These are phyloP conservation scores for Drosophila serrata DNA, from an alignment of 1,140 invertebrate genomes.

Conservation along the genomic window DNA sequence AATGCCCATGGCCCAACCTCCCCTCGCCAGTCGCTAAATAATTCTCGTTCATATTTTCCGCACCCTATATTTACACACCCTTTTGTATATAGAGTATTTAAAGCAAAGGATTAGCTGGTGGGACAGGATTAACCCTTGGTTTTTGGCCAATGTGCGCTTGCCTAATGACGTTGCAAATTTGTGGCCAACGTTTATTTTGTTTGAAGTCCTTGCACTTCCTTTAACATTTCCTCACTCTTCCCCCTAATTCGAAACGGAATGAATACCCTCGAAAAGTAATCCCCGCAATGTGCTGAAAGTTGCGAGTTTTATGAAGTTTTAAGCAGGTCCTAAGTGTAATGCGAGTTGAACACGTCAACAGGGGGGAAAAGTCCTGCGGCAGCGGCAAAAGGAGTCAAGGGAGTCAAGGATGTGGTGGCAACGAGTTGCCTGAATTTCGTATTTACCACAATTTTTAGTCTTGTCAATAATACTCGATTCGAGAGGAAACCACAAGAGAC, in stretches of 20 bases:
- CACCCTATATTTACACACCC: not conserved
- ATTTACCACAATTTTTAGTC: not conserved
- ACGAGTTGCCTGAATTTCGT: not conserved
- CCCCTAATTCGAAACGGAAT: too few species aligned
- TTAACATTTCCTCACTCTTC: too few species aligned
- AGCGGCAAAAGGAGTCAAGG: conserved; percentile 12
- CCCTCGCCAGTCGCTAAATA: conserved; percentile 5
- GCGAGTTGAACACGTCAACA: conserved; percentile 46
- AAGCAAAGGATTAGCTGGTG: not conserved
- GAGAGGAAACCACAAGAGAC: conserved; percentile 5
- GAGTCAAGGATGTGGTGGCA: conserved; percentile 17
- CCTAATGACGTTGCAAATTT: conserved; percentile 76
- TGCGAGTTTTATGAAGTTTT: conserved; percentile 66
- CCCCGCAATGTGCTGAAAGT: conserved; percentile 48
- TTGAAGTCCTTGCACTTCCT: conserved; percentile 11
- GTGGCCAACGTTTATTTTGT: conserved; percentile 54
- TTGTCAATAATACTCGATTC: not conserved
- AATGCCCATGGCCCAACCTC: not conserved
- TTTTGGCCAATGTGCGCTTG: conserved; percentile 40
- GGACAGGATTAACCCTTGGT: not conserved
- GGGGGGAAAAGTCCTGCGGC: conserved; percentile 13
- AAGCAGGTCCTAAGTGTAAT: conserved; percentile 66
- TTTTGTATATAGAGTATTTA: not conserved
- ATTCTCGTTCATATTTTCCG: conserved; percentile 5
- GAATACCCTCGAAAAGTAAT: conserved; percentile 12